Percentiles rank a stretch among this genome's conserved stretches.
These are phyloP conservation scores for Distichodus sexfasciatus DNA, from an alignment of 2,797 vertebrate genomes.

Conservation along the genomic window DNA sequence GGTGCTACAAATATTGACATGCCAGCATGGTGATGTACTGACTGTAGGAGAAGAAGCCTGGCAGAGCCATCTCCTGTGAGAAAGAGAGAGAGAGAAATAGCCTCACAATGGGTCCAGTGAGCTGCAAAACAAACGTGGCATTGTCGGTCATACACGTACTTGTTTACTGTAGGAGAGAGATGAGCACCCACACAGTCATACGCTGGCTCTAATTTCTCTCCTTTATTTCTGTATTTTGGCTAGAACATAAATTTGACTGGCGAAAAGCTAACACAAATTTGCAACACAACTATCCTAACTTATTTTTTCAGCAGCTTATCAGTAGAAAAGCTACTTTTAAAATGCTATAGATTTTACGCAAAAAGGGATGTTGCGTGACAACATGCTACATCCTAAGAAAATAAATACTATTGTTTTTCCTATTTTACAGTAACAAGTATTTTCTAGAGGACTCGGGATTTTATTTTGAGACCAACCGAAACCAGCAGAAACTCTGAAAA, in stretches of 20 bases:
- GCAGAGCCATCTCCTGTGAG: slow-evolving; percentile 18
- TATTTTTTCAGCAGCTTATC: no score
- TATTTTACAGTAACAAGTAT: no score
- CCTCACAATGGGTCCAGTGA: slow-evolving; percentile 48
- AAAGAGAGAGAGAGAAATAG: slow-evolving; percentile 28
- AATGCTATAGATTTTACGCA: no score
- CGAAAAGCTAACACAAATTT: no score
- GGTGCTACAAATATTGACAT: slow-evolving; percentile 45
- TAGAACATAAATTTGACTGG: background rate
- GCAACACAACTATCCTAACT: no score
- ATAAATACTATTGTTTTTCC: no score
- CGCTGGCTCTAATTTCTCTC: slow-evolving; percentile 22
- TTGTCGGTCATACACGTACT: slow-evolving; percentile 50
- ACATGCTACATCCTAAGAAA: no score
- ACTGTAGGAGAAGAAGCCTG: slow-evolving; percentile 33
- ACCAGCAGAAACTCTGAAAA: no score
- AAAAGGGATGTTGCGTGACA: no score
- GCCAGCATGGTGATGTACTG: slow-evolving; percentile 21
- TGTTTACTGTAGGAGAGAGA: slow-evolving; percentile 44
- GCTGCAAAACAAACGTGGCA: slow-evolving; percentile 50
- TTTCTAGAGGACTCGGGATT: no score
- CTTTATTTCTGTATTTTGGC: background rate
- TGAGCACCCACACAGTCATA: slow-evolving; percentile 29
- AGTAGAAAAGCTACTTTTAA: no score
- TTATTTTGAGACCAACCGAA: no score